Conservation (phyloP, 2,113 vertebrate species). For the Todiramphus saurophagus region DNA sequence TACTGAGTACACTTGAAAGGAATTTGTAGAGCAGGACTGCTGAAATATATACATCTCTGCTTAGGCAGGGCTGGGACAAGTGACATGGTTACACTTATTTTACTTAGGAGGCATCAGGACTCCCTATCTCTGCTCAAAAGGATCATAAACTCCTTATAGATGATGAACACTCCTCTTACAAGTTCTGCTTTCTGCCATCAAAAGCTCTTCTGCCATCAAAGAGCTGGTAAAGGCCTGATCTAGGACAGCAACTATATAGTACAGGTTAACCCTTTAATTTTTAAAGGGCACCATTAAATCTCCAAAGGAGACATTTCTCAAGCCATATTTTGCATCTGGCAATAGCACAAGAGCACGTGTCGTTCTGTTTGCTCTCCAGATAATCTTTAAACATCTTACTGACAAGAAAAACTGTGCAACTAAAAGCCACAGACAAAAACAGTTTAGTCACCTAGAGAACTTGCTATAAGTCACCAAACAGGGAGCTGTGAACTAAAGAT, state of each 20-base stretch:
- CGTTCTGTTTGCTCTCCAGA: neutral
- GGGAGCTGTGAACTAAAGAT: neutral
- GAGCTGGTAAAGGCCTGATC: neutral
- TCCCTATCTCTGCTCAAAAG: neutral
- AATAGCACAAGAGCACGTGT: neutral
- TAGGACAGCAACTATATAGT: neutral
- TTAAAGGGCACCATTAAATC: neutral
- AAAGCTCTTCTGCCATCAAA: neutral
- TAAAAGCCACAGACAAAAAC: neutral
- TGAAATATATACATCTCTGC: neutral
- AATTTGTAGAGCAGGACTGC: constrained; percentile 25
- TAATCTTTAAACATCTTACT: neutral
- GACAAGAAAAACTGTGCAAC: neutral
- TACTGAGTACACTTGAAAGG: constrained; percentile 60
- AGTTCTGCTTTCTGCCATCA: neutral
- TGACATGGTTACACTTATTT: constrained; percentile 1
- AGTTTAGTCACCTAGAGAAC: neutral
- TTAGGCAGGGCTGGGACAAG: neutral
- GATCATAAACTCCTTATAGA: neutral
- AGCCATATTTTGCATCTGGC: neutral
- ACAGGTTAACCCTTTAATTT: neutral
- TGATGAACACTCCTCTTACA: neutral
- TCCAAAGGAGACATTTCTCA: neutral
- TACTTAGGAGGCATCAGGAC: neutral
- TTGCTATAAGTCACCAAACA: neutral